These are phyloP conservation scores for Carassius carassius DNA, from an alignment of 2,113 vertebrate genomes.

Conservation along the genomic window DNA sequence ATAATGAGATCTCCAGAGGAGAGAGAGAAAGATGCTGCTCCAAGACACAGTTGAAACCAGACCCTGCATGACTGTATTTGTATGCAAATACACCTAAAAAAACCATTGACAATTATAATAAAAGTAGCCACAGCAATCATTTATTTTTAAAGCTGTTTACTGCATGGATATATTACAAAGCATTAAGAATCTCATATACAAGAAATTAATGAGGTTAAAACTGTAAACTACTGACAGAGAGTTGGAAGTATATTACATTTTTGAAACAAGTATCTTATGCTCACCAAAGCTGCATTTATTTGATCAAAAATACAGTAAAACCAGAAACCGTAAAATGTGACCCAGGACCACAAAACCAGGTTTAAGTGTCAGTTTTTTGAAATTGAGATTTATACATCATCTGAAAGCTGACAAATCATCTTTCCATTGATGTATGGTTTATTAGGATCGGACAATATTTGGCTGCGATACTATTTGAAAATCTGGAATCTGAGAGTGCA, in stretches of 20 bases:
- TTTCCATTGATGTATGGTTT: too few relatives aligned
- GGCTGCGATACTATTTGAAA: too few relatives aligned
- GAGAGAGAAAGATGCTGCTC: constrained; percentile 34
- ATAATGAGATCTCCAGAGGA: constrained; percentile 52
- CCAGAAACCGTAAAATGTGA: background rate
- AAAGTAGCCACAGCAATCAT: background rate
- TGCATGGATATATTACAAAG: background rate
- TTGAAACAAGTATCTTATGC: background rate
- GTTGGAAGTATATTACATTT: background rate
- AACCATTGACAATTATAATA: background rate
- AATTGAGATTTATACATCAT: too few relatives aligned
- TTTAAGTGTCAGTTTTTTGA: too few relatives aligned
- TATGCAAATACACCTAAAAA: constrained; percentile 4
- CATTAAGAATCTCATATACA: background rate
- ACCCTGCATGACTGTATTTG: constrained; percentile 26
- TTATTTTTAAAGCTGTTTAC: background rate
- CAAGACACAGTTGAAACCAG: constrained; percentile 43
- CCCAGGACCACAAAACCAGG: too few relatives aligned
- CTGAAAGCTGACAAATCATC: too few relatives aligned
- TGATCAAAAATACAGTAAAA: background rate
- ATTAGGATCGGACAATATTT: too few relatives aligned
- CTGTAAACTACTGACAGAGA: background rate
- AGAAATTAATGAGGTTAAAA: background rate
- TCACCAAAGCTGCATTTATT: background rate
- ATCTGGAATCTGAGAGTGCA: too few relatives aligned